Base-by-base conservation (phyloP, 2,888 invertebrate genomes). In the Meghimatium bilineatum region DNA sequence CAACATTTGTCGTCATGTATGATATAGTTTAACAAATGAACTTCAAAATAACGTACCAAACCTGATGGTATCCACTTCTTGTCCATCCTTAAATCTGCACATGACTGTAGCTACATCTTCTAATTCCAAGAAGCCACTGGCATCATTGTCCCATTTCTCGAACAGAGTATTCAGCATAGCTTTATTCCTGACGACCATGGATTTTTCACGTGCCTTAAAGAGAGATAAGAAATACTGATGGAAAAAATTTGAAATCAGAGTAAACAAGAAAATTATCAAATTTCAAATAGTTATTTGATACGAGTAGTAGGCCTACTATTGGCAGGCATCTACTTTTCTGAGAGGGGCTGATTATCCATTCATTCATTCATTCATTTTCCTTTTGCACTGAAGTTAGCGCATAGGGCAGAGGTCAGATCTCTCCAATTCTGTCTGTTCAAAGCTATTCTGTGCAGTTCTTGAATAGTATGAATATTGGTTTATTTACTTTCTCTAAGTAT, bases 111-210 rank as follows among this genome's bases (percentile, higher is more conserved):
- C 91, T 10, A 93, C 90, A 84, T 93, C 92, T 26, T 92, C 92
- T 76, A 93, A 80, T 83, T 93, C 92, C 23, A 93, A 88, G 85
- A 89, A 92, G 0, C 93, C 93, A 26, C 92, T 91, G 0, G 93
- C 93, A 72, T 93, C 93, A 85, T 93, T 93, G 88, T 93, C 93
- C 93, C 93, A 93, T 85, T 92, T 92, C 87, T 93, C 93, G 91
- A 93, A 93, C 87, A 93, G 87, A 56, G 88, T 87, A 86, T 93
- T 92, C 71, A 93, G 87, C 87, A 90, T 86, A 69, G 89, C 87
- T 87, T 92, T 93, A 26, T 92, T 88, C 82, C 92, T 92, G 34
- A 91, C 91, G 17, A 91, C 89, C 85, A 90, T 87, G 0, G 90
- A 90, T 72, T 92, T 92, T 80, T 89, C 89, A 26, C 91, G 87